Percentiles rank a stretch among this genome's conserved stretches.
phyloP scores from a whole-genome alignment of 1,140 invertebrate genomes.

The Drosophila dunni region DNA sequence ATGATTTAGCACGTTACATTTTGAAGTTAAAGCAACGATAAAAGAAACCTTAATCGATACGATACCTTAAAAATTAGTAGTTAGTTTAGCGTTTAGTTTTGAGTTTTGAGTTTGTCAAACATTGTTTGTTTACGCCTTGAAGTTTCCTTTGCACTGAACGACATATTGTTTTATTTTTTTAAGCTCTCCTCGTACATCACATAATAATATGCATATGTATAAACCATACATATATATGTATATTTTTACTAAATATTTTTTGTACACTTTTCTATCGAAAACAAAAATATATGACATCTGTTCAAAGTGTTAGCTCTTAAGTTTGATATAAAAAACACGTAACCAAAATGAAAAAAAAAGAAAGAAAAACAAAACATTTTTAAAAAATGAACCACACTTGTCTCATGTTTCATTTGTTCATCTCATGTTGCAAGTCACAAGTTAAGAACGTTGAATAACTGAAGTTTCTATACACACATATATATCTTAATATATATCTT shows the following conservation, averaged over 20 bases:
- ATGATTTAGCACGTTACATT: conserved; percentile 65
- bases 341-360: conserved; percentile 9
- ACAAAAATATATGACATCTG: conserved; percentile 36
- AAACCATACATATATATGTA: not conserved
- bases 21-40: conserved; percentile 56
- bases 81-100: conserved; percentile 57
- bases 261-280: conserved; percentile 53
- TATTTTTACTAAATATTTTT: conserved; percentile 55
- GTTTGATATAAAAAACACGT: conserved; percentile 20
- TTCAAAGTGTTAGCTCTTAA: conserved; percentile 55
- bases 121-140: conserved; percentile 48
- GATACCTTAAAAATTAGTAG: conserved; percentile 47
- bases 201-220: conserved; percentile 13
- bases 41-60: conserved; percentile 36
- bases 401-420: conserved; percentile 78
- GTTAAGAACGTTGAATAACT: conserved; percentile 51
- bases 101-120: conserved; percentile 48
- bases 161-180: conserved; percentile 57
- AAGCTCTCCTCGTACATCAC: conserved; percentile 63
- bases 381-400: conserved; percentile 29
- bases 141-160: conserved; percentile 61
- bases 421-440: conserved; percentile 76
- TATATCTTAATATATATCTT: conserved; percentile 39
- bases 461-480: conserved; percentile 58
- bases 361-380: conserved; percentile 14